Evolutionary conservation across 2,797 vertebrate genomes (phyloP).

Genomic region (Hephaestus fuliginosus): DNA sequence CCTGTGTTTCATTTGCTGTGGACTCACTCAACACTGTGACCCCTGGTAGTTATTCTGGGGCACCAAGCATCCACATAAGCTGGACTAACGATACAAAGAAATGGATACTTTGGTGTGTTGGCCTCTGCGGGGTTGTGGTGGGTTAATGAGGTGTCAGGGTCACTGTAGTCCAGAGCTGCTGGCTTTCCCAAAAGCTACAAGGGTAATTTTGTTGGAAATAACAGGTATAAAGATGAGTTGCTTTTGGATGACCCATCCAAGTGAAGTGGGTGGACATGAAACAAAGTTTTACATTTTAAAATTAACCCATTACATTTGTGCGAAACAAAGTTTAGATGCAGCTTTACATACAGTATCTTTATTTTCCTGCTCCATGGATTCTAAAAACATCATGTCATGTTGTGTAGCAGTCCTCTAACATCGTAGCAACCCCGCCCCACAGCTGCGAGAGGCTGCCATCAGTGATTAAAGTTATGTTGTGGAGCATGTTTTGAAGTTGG

Average conservation of each 20-base stretch:
- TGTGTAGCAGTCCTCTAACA: not conserved
- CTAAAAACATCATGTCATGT: constrained; percentile 10
- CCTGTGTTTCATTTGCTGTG: constrained; percentile 26
- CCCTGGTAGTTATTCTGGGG: constrained; percentile 53
- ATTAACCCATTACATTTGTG: not conserved
- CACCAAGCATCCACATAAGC: not conserved
- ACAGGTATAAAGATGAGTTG: not conserved
- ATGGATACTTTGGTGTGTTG: constrained; percentile 50
- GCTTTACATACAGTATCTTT: not conserved
- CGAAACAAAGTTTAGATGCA: not conserved
- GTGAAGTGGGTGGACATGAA: not conserved
- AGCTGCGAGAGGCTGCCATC: constrained; percentile 26
- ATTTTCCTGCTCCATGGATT: constrained; percentile 6
- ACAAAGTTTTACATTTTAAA: not conserved
- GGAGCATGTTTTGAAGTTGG: constrained; percentile 56
- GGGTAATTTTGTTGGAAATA: constrained; percentile 24
- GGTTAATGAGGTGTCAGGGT: constrained; percentile 61
- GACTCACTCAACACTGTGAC: constrained; percentile 56
- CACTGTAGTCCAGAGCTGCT: constrained; percentile 2
- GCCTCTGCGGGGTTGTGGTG: constrained; percentile 9
- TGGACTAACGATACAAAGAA: constrained; percentile 49
- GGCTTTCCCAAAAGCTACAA: constrained; percentile 27
- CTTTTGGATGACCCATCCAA: not conserved
- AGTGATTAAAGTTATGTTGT: constrained; percentile 48
- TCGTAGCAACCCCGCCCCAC: not conserved